Conservation (phyloP, 2,113 vertebrate genomes). For the Lepus americanus region DNA sequence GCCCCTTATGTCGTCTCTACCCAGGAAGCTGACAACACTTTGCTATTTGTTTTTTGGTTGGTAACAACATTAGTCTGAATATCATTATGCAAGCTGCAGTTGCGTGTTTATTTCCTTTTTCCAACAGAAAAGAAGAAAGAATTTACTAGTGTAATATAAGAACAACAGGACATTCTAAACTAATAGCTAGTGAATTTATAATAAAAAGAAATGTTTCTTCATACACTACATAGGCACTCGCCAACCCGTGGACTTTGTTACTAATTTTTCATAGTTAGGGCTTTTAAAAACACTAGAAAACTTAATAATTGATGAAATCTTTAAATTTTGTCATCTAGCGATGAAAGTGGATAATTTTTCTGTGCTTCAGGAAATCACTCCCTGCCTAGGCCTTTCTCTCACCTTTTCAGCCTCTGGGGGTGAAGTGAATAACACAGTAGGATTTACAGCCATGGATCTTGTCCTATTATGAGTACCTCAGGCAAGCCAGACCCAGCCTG, state of each 20-base stretch:
- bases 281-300: slow-evolving; percentile 10
- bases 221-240: background rate
- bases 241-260: slow-evolving; percentile 23
- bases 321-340: slow-evolving; percentile 62
- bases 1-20: slow-evolving; percentile 47
- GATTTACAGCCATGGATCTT: background rate
- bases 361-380: slow-evolving; percentile 48
- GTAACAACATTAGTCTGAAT: slow-evolving; percentile 65
- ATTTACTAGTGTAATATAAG: slow-evolving; percentile 78
- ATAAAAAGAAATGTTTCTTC: slow-evolving; percentile 65
- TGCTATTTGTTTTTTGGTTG: slow-evolving; percentile 67
- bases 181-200: slow-evolving; percentile 68
- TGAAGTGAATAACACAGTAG: background rate
- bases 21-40: slow-evolving; percentile 68
- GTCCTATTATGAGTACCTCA: background rate
- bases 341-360: slow-evolving; percentile 65
- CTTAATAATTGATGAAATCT: slow-evolving; percentile 64
- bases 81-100: slow-evolving; percentile 64
- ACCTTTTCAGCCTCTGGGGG: background rate
- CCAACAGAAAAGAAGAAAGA: slow-evolving; percentile 67
- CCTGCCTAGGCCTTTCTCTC: background rate
- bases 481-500: background rate
- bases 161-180: slow-evolving; percentile 74
- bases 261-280: slow-evolving; percentile 39
- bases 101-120: slow-evolving; percentile 65